These are phyloP conservation scores for Lucilia sericata DNA, from an alignment of 1,140 invertebrate species.

Conservation along the genomic window DNA sequence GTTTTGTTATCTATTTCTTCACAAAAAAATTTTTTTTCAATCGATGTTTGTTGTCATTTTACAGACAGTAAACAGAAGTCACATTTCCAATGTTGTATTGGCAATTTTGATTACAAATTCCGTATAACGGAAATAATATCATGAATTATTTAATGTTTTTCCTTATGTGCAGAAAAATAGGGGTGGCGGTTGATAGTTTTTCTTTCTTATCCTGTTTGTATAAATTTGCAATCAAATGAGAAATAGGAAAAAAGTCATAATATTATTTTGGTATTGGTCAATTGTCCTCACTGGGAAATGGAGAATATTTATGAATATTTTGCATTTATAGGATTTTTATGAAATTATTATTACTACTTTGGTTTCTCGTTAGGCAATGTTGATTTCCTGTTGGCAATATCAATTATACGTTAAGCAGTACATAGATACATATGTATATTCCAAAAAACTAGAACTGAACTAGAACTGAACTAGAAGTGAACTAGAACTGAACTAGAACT, in stretches of 20 bases:
- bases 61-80: constrained; percentile 3
- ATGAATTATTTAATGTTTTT: constrained; percentile 41
- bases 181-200: background rate
- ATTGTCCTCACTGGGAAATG: background rate
- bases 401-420: background rate
- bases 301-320: background rate
- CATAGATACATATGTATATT: too few species aligned
- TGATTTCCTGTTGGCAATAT: background rate
- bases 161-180: background rate
- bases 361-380: background rate
- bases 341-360: constrained; percentile 28
- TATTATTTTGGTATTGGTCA: constrained; percentile 16
- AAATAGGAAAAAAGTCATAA: background rate
- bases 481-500: too few species aligned
- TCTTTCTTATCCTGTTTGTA: background rate
- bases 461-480: too few species aligned
- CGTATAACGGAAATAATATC: constrained; percentile 7
- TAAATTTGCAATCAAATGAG: background rate
- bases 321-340: background rate
- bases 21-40: background rate
- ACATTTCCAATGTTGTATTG: background rate
- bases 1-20: background rate
- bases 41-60: background rate
- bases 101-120: constrained; percentile 32
- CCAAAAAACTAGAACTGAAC: too few species aligned